These are phyloP conservation scores for Chesias legatella DNA, from an alignment of 2,888 invertebrate species.

Conservation along the genomic window DNA sequence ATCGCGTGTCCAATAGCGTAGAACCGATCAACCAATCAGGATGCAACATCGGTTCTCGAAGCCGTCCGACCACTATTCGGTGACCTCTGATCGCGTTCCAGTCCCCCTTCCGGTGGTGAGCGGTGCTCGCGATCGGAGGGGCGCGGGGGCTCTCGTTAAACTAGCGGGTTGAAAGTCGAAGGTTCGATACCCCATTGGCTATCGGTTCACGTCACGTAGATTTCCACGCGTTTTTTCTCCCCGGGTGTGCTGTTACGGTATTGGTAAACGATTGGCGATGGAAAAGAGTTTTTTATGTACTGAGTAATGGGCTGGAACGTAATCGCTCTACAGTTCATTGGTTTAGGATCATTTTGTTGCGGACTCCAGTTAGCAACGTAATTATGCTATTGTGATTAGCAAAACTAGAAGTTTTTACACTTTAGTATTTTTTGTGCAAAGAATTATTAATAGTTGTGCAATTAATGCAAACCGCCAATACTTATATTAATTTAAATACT, in stretches of 20 bases:
- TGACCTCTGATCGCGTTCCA: slow-evolving; percentile 30
- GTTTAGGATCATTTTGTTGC: too few species aligned
- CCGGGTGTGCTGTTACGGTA: slow-evolving; percentile 41
- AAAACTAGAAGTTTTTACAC: too few species aligned
- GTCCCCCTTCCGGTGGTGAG: too few species aligned
- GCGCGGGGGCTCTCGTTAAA: slow-evolving; percentile 34
- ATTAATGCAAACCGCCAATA: too few species aligned
- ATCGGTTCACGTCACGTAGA: slow-evolving; percentile 72
- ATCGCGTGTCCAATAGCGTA: slow-evolving; percentile 74
- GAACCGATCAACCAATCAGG: slow-evolving; percentile 81
- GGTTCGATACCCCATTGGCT: slow-evolving; percentile 75
- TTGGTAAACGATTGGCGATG: slow-evolving; percentile 36
- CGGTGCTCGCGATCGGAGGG: slow-evolving; percentile 17
- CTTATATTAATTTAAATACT: too few species aligned
- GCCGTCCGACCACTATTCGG: slow-evolving; percentile 32
- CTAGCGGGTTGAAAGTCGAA: slow-evolving; percentile 39
- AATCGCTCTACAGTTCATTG: too few species aligned
- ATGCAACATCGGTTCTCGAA: slow-evolving; percentile 59
- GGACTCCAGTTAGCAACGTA: too few species aligned
- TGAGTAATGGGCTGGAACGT: slow-evolving; percentile 17
- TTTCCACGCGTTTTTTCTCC: slow-evolving; percentile 61
- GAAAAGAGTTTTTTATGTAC: slow-evolving; percentile 16
- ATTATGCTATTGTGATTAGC: too few species aligned
- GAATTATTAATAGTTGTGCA: too few species aligned
- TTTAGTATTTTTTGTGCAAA: too few species aligned